These are phyloP conservation scores for Heliconius sara DNA, from an alignment of 2,888 invertebrate genomes.

Conservation along the genomic window DNA sequence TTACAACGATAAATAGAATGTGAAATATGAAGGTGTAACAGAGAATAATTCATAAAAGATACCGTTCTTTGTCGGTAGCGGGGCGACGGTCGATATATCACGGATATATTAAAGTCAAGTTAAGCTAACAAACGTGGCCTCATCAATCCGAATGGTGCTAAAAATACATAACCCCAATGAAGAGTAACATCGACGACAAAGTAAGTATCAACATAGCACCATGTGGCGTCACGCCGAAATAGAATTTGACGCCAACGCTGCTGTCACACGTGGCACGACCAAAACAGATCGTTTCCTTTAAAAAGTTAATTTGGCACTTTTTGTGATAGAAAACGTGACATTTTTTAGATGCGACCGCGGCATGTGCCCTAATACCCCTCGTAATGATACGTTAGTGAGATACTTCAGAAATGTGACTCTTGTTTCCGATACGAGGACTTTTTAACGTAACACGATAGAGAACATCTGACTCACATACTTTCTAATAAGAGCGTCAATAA, in stretches of 20 bases:
- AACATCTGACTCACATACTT: conserved; percentile 30
- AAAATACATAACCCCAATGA: conserved; percentile 76
- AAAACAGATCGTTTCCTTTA: conserved; percentile 83
- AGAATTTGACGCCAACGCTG: conserved; percentile 67
- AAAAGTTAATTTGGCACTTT: conserved; percentile 83
- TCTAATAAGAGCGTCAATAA: conserved; percentile 2
- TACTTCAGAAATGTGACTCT: conserved; percentile 76
- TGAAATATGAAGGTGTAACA: conserved; percentile 54
- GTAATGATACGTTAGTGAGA: conserved; percentile 73
- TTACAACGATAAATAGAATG: conserved; percentile 51
- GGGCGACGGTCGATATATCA: conserved; percentile 70
- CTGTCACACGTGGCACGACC: conserved; percentile 79
- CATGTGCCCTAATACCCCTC: conserved; percentile 67
- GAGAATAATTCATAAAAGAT: conserved; percentile 62
- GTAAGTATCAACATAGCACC: conserved; percentile 74
- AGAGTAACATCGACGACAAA: conserved; percentile 80
- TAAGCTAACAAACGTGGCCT: conserved; percentile 67
- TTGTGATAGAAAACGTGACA: conserved; percentile 76
- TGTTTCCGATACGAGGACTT: conserved; percentile 65
- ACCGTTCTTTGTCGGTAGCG: conserved; percentile 61
- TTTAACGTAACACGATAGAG: conserved; percentile 47
- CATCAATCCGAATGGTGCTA: conserved; percentile 70
- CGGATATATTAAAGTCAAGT: conserved; percentile 73
- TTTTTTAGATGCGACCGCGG: conserved; percentile 75
- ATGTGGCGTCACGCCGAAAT: conserved; percentile 75